Conservation (phyloP, 2,888 invertebrate species). For the Lypha dubia region DNA sequence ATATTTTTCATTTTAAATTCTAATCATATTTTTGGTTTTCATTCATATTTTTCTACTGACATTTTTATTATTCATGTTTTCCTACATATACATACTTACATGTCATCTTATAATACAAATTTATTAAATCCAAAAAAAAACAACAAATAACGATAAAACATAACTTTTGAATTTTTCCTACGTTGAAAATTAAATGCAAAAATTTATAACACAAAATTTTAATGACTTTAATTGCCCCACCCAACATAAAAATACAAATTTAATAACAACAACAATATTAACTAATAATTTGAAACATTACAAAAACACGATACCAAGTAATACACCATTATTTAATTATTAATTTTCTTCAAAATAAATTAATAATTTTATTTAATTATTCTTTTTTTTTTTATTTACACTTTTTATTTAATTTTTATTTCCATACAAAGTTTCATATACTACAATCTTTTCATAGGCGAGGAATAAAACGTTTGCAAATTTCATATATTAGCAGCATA, state of each 20-base stretch:
- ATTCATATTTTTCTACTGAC: slow-evolving; percentile 25
- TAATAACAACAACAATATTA: slow-evolving; percentile 16
- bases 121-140: slow-evolving; percentile 40
- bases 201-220: slow-evolving; percentile 20
- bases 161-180: slow-evolving; percentile 19
- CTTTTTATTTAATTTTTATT: slow-evolving; percentile 10
- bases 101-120: slow-evolving; percentile 27
- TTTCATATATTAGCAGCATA: slow-evolving; percentile 16
- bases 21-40: slow-evolving; percentile 15
- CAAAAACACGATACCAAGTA: slow-evolving; percentile 20
- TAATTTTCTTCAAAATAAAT: slow-evolving; percentile 50
- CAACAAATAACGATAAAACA: too few species aligned
- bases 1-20: slow-evolving; percentile 33
- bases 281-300: slow-evolving; percentile 38
- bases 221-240: slow-evolving; percentile 12
- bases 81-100: neutral
- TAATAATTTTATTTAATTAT: slow-evolving; percentile 42
- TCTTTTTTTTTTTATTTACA: slow-evolving; percentile 40
- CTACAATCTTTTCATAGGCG: neutral
- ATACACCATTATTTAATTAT: slow-evolving; percentile 53
- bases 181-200: slow-evolving; percentile 29
- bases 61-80: slow-evolving; percentile 28
- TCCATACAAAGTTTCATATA: neutral
- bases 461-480: too few species aligned
- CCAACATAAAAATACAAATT: slow-evolving; percentile 19